Conservation (phyloP, 2,797 vertebrate species). For the Spondyliosoma cantharus region DNA sequence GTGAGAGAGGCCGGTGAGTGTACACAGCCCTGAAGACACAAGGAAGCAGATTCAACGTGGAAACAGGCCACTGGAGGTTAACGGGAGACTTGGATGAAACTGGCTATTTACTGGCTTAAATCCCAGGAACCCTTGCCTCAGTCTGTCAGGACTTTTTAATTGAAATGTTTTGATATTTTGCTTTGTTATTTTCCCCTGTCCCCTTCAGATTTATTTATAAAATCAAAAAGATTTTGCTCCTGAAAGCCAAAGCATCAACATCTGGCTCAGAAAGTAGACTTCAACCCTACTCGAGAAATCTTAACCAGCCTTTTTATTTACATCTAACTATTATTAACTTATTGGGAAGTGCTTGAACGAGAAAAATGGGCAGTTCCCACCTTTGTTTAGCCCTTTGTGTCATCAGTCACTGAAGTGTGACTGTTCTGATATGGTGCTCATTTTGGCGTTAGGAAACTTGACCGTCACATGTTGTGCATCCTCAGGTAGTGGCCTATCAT, state of each 20-base stretch:
- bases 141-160: conserved; percentile 23
- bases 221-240: conserved; percentile 33
- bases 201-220: conserved; percentile 66
- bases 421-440: conserved; percentile 52
- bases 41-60: conserved; percentile 44
- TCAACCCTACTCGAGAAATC: conserved; percentile 29
- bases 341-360: conserved; percentile 83
- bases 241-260: conserved; percentile 22
- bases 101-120: conserved; percentile 48
- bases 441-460: conserved; percentile 32
- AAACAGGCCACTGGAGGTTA: conserved; percentile 28
- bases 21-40: conserved; percentile 35
- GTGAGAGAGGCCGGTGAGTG: conserved; percentile 45
- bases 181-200: conserved; percentile 2
- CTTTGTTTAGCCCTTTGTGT: conserved; percentile 41
- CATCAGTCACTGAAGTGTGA: conserved; percentile 50
- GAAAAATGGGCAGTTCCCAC: conserved; percentile 53
- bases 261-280: conserved; percentile 34
- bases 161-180: conserved; percentile 19
- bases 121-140: conserved; percentile 38
- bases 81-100: conserved; percentile 43
- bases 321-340: conserved; percentile 83
- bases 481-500: conserved; percentile 63
- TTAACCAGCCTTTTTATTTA: conserved; percentile 64
- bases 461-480: conserved; percentile 47